These are phyloP conservation scores for Trochalopteron elliotii DNA, from an alignment of 2,113 vertebrate genomes.

Conservation along the genomic window DNA sequence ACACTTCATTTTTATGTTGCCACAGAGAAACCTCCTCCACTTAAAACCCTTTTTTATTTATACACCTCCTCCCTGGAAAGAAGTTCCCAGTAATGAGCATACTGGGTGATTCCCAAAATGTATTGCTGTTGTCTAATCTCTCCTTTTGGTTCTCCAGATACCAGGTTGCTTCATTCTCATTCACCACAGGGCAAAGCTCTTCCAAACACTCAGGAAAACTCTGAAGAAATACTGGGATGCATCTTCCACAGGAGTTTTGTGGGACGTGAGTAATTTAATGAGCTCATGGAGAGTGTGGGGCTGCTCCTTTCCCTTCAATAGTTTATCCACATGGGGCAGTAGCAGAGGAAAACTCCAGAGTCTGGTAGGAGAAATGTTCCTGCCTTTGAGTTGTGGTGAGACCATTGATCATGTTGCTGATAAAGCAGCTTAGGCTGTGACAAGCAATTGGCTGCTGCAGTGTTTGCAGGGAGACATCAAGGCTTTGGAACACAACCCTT, in stretches of 20 bases:
- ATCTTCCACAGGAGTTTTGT: background rate
- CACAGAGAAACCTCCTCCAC: background rate
- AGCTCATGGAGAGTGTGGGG: background rate
- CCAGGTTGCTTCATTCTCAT: background rate
- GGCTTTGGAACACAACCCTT: background rate
- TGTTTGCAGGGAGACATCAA: background rate
- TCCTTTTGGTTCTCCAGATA: background rate
- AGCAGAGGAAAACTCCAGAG: background rate
- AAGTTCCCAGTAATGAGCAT: background rate
- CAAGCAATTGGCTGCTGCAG: background rate
- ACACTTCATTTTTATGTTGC: conserved; percentile 17
- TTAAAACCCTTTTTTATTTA: background rate
- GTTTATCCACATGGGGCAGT: background rate
- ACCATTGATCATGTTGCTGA: background rate
- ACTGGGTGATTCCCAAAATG: background rate
- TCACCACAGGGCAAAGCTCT: background rate
- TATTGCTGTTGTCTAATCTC: background rate
- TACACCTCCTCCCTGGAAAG: background rate
- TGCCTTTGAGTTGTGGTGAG: background rate
- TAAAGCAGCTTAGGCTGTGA: conserved; percentile 1
- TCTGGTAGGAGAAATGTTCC: background rate
- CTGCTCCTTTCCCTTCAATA: background rate
- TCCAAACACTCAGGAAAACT: background rate
- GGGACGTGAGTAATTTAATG: fast-evolving
- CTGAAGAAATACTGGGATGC: background rate